These are phyloP conservation scores for Achatina immaculata DNA, from an alignment of 1,140 invertebrate species.

Conservation along the genomic window DNA sequence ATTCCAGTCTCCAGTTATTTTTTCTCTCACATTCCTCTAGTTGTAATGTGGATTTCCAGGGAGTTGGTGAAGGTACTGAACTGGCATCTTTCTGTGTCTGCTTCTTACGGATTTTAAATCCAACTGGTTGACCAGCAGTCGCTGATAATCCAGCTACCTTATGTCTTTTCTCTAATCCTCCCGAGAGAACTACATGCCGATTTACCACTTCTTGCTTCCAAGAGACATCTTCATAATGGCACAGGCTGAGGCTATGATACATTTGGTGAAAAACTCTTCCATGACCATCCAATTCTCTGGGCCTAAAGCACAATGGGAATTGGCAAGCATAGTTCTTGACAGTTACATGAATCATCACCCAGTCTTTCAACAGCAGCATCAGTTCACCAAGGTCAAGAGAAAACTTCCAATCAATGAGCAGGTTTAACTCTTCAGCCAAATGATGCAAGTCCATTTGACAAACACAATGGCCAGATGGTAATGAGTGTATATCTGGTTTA, in stretches of 20 bases:
- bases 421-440: constrained; percentile 31
- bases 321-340: constrained; percentile 38
- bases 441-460: constrained; percentile 39
- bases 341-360: constrained; percentile 36
- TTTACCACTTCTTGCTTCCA: constrained; percentile 51
- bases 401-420: constrained; percentile 40
- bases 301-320: constrained; percentile 30
- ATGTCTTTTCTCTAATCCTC: neutral
- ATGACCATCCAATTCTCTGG: neutral
- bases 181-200: constrained; percentile 36
- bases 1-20: constrained; percentile 7
- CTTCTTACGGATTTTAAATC: constrained; percentile 24
- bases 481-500: constrained; percentile 37
- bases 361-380: constrained; percentile 44
- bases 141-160: neutral
- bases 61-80: neutral
- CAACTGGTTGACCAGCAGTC: neutral
- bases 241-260: constrained; percentile 34
- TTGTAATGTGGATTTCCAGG: constrained; percentile 12
- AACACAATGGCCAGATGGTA: constrained; percentile 30
- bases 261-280: constrained; percentile 31
- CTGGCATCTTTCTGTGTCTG: constrained; percentile 4
- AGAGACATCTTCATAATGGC: constrained; percentile 47
- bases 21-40: constrained; percentile 10
- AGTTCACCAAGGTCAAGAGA: constrained; percentile 45